A percentile compares a stretch with the other conserved stretches of the same genome.
These are phyloP conservation scores for Cecidostiba fungosa DNA, from an alignment of 2,888 invertebrate genomes.

Conservation along the genomic window DNA sequence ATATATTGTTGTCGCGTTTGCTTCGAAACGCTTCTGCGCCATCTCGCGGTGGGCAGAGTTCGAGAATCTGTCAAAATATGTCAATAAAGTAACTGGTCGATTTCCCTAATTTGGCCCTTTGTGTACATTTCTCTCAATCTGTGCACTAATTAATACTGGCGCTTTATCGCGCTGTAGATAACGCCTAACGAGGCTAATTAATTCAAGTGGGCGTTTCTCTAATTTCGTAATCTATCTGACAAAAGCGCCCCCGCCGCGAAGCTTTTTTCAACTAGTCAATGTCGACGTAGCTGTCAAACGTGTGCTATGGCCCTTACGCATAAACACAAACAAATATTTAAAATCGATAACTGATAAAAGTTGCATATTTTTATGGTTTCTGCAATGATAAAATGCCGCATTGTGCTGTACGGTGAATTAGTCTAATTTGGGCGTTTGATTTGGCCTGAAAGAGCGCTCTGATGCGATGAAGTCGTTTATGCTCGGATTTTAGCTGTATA, in stretches of 20 bases:
- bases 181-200: background rate
- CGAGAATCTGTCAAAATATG: background rate
- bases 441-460: background rate
- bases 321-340: constrained; percentile 23
- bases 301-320: constrained; percentile 4
- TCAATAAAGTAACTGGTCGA: background rate
- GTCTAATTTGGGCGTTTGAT: background rate
- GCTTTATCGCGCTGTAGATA: background rate
- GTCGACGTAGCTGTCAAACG: background rate
- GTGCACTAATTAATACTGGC: background rate
- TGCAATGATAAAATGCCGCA: background rate
- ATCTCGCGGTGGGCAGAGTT: background rate
- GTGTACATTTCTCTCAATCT: background rate
- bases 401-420: background rate
- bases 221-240: background rate
- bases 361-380: background rate
- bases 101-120: background rate
- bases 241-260: constrained; percentile 4
- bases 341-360: constrained; percentile 5
- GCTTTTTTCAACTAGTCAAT: background rate
- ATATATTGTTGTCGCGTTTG: background rate
- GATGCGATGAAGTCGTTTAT: background rate
- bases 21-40: background rate
- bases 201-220: background rate
- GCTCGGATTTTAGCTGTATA: background rate